Evolutionary conservation across 2,888 invertebrate species (phyloP).

Genomic region (Mactromeris polynyma): DNA sequence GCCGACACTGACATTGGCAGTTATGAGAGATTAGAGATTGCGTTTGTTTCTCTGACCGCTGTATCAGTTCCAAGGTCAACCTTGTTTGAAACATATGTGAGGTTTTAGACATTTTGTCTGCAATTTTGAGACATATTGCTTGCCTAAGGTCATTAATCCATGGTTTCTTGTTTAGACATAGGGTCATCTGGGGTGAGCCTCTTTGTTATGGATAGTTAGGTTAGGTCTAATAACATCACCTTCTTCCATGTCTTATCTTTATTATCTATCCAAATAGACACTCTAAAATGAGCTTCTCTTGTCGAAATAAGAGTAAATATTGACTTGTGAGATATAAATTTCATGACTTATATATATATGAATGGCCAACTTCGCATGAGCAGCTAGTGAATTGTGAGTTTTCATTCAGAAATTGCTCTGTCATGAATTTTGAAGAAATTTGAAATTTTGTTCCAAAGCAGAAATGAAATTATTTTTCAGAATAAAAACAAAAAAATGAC

Average conservation of each 20-base stretch:
- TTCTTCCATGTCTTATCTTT: slow-evolving; percentile 45
- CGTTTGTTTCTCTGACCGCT: neutral
- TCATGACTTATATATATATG: neutral
- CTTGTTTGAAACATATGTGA: neutral
- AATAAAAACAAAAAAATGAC: too few relatives aligned
- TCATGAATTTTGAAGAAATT: neutral
- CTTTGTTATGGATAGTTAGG: neutral
- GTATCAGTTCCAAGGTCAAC: neutral
- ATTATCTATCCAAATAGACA: slow-evolving; percentile 39
- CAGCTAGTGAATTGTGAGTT: neutral
- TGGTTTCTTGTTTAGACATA: neutral
- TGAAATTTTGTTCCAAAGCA: neutral
- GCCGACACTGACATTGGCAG: neutral
- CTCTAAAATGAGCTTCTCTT: slow-evolving; percentile 37
- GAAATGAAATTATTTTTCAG: too few relatives aligned
- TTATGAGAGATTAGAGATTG: neutral
- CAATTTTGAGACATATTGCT: neutral
- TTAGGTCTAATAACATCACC: neutral
- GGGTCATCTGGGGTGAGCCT: slow-evolving; percentile 29
- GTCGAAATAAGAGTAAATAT: slow-evolving; percentile 46
- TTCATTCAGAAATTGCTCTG: neutral
- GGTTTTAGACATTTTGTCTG: slow-evolving; percentile 6
- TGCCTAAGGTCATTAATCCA: neutral
- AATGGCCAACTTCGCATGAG: neutral
- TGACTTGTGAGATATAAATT: slow-evolving; percentile 10